Base-by-base conservation (phyloP, 2,113 vertebrate genomes). In the Catharus minimus region DNA sequence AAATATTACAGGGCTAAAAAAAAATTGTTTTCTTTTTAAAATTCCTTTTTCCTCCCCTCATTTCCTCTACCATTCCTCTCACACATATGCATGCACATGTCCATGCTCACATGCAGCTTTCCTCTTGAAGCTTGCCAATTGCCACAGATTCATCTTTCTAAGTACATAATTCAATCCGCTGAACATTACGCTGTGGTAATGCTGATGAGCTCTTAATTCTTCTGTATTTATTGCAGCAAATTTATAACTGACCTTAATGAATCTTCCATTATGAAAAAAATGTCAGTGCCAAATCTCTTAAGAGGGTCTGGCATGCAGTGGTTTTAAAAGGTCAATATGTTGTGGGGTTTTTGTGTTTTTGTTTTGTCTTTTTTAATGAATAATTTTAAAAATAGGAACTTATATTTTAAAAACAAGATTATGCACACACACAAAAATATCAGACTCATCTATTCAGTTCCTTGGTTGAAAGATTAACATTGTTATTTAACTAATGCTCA, bases 151-250 rank as follows among this genome's bases (percentile, higher is more conserved):
- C 95, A 92, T 97, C 93, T 94, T 82, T 57, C 93, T 94, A 95
- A 96, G 79, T 96, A 94, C 88, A 89, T 94, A 96, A 97, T 96
- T 97, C 96, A 96, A 72, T 96, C 94, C 88, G 7, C 86, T 90
- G 88, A 86, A 30, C 90, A 94, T 95, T 96, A 68, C 7, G 3
- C 60, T 85, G 47, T 91, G 91, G 76, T 95, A 95, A 95, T 92
- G 73, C 82, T 93, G 90, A 97, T 96, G 95, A 97, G 94, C 93
- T 96, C 96, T 97, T 97, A 96, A 97, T 97, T 97, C 95, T 96
- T 83, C 90, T 86, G 74, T 97, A 97, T 96, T 97, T 97, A 96
- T 97, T 96, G 80, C 55, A 92, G 89, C 52, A 94, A 94, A 92
- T 93, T 91, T 89, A 96, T 94, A 94, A 65, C 53, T 97, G 90